Evolutionary conservation across 2,797 vertebrate genomes (phyloP), one percentile per base, ranked within the genome.

Genomic region (Enteromius anoplus): DNA sequence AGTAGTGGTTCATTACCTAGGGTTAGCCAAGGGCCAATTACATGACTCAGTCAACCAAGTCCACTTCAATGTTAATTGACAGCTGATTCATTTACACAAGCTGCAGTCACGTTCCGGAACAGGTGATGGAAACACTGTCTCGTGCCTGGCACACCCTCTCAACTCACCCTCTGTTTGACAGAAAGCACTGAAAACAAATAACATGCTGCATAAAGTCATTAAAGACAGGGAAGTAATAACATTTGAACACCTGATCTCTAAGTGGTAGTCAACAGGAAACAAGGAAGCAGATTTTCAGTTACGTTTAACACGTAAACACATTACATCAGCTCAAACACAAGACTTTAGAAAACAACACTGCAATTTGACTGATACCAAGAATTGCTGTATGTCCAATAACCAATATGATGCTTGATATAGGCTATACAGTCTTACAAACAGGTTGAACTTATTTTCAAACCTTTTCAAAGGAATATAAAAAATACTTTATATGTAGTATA

Each of bases 71-170:
- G 34, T 83, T 91, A 88, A 91, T 86, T 89, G 76, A 86, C 65
- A 32, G 84, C 69, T 91, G 90, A 91, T 90, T 93, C 87, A 90
- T 93, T 92, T 89, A 90, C 91, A 88, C 88, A 86, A 81, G 83
- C 72, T 73, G 47, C 75, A 73, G 91, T 93, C 94, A 94, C 93
- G 91, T 95, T 95, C 82, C 87, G 14, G 87, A 64, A 86, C 93
- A 92, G 91, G 92, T 93, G 93, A 93, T 85, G 42, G 66, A 70
- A 81, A 81, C 47, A 80, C 5, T 65, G 86, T 85, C 78, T 84
- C 79, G 72, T 81, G 86, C 58, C 66, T 45, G 80, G 32, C 78
- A 66, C 90, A 85, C 77, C 87, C 86, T 80, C 68, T 70, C 26
- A 45, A 75, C 71, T 80, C 8, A 76, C 76, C 80, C 8, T 51